Conservation (phyloP, 2,888 invertebrate genomes). For the Charanyca ferruginea region DNA sequence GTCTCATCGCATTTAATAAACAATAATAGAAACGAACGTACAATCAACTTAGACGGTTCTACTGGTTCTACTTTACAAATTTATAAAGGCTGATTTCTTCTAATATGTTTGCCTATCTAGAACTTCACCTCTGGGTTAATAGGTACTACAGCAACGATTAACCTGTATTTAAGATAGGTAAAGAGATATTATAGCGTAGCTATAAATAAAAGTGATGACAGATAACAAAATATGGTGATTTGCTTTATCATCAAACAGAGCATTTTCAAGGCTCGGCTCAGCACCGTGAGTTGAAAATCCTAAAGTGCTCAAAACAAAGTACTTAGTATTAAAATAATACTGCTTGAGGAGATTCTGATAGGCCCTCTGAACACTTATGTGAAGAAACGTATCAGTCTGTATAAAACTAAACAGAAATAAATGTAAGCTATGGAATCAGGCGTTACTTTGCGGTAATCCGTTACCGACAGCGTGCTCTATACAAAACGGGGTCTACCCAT, state of each 20-base stretch:
- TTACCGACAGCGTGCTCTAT: no score
- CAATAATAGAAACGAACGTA: neutral
- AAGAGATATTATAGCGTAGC: neutral
- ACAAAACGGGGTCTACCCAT: no score
- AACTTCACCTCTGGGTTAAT: slow-evolving; percentile 6
- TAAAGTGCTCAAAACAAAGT: no score
- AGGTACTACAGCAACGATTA: slow-evolving; percentile 7
- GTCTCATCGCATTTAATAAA: neutral
- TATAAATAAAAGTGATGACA: slow-evolving; percentile 24
- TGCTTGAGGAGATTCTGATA: no score
- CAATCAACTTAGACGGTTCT: neutral
- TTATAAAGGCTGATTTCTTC: neutral
- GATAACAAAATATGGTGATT: slow-evolving; percentile 39
- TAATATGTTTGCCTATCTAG: slow-evolving; percentile 5
- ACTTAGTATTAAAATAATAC: no score
- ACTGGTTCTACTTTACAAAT: neutral
- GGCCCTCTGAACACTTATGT: slow-evolving; percentile 13
- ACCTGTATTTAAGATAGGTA: slow-evolving; percentile 20
- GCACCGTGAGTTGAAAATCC: neutral
- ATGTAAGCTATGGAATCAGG: neutral
- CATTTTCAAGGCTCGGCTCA: neutral
- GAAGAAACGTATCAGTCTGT: slow-evolving; percentile 18
- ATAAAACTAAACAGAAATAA: no score
- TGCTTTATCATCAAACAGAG: slow-evolving; percentile 12
- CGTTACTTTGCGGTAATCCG: no score